A percentile compares a stretch with the other conserved stretches of the same genome.
phyloP scores from a whole-genome alignment of 1,140 invertebrate species.

The Formica exsecta region DNA sequence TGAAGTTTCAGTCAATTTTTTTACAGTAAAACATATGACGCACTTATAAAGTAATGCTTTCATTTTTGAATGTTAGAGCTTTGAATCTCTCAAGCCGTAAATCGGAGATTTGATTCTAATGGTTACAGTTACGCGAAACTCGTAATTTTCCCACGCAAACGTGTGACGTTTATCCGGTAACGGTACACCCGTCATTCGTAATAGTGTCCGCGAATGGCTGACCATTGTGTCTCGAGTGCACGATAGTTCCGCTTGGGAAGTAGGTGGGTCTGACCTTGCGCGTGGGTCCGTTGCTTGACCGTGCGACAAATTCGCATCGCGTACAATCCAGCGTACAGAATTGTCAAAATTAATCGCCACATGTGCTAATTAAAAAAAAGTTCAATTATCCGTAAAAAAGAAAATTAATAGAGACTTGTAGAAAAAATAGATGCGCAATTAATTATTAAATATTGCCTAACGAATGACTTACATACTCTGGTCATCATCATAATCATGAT shows the following conservation, averaged over 20 bases:
- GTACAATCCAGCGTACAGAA: slow-evolving; percentile 26
- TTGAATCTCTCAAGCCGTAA: not conserved
- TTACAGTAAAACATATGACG: not conserved
- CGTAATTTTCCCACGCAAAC: slow-evolving; percentile 67
- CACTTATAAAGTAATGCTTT: not conserved
- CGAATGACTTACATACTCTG: too few relatives aligned
- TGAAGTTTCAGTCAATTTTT: too few relatives aligned
- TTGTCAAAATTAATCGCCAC: not conserved
- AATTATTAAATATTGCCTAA: too few relatives aligned
- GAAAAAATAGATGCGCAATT: too few relatives aligned
- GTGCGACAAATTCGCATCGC: slow-evolving; percentile 68
- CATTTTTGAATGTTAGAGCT: not conserved
- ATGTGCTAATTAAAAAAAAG: not conserved
- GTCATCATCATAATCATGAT: too few relatives aligned
- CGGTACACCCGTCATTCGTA: slow-evolving; percentile 66
- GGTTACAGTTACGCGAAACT: not conserved
- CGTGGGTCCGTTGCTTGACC: slow-evolving; percentile 60
- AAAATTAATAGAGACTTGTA: too few relatives aligned
- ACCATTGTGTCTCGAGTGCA: slow-evolving; percentile 68
- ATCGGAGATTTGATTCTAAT: not conserved
- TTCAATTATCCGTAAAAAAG: too few relatives aligned
- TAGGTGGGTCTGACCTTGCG: slow-evolving; percentile 73
- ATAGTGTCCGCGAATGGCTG: slow-evolving; percentile 68
- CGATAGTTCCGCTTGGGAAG: slow-evolving; percentile 75
- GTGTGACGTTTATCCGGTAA: slow-evolving; percentile 61